These are phyloP conservation scores for Tretioscincus oriximinensis DNA, from an alignment of 2,113 vertebrate genomes.

Conservation along the genomic window DNA sequence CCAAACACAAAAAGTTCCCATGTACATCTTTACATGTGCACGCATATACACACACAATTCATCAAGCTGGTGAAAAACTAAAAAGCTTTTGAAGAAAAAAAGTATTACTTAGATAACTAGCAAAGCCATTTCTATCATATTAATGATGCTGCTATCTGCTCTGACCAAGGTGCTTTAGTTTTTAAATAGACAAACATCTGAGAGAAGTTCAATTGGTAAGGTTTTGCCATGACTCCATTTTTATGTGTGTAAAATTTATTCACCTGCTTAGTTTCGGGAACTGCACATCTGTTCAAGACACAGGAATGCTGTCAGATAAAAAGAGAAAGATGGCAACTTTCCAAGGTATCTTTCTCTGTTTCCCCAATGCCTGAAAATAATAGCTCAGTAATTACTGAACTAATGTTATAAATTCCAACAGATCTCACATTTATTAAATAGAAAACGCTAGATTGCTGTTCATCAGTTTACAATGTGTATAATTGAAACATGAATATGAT, in stretches of 20 bases:
- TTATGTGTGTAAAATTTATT: background rate
- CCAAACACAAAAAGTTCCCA: too few species aligned
- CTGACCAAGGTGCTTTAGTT: background rate
- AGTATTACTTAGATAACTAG: background rate
- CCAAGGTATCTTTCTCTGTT: conserved; percentile 45
- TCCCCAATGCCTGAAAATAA: conserved; percentile 69
- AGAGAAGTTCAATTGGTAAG: background rate
- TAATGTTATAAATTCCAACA: conserved; percentile 80
- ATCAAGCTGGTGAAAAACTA: background rate
- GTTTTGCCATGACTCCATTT: background rate
- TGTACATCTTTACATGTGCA: too few species aligned
- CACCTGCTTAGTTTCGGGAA: conserved; percentile 18
- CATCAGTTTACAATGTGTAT: conserved; percentile 79
- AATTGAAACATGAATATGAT: conserved; percentile 81
- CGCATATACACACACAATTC: too few species aligned
- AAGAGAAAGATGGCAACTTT: conserved; percentile 41
- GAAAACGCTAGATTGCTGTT: conserved; percentile 79
- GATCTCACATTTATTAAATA: conserved; percentile 81
- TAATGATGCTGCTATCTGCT: background rate
- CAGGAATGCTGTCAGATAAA: background rate
- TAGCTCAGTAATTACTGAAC: conserved; percentile 77
- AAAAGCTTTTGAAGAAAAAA: background rate
- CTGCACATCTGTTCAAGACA: conserved; percentile 21
- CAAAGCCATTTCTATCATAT: background rate
- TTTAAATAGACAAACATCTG: conserved; percentile 3